A percentile compares a stretch with the other conserved stretches of the same genome.
Evolutionary conservation across 2,797 vertebrate species (phyloP).

Genomic region (Lacerta viridis): DNA sequence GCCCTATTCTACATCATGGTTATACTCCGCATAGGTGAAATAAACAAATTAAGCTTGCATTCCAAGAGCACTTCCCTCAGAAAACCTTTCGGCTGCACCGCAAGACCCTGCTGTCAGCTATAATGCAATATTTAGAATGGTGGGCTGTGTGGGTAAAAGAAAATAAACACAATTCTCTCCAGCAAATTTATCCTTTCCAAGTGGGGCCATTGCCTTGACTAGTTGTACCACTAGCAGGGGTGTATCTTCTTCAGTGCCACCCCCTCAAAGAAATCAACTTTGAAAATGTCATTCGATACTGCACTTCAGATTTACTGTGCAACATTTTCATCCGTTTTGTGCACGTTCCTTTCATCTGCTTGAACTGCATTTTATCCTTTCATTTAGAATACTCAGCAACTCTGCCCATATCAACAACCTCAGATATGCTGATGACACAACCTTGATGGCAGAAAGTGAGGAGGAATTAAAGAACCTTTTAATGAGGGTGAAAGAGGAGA

Average conservation of each 20-base stretch:
- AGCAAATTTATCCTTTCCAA: constrained; percentile 13
- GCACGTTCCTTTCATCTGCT: background rate
- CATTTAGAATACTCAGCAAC: too few species aligned
- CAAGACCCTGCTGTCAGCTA: background rate
- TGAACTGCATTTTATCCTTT: background rate
- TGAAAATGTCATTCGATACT: background rate
- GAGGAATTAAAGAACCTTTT: too few species aligned
- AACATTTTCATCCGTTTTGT: background rate
- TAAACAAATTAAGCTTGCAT: constrained; percentile 49
- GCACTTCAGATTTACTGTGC: background rate
- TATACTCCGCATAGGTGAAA: constrained; percentile 33
- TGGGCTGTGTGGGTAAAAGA: background rate
- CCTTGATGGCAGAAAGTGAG: too few species aligned
- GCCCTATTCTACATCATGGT: constrained; percentile 39
- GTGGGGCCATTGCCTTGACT: background rate
- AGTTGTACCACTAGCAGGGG: background rate
- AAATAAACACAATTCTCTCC: background rate
- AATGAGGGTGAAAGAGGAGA: too few species aligned
- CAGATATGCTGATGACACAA: too few species aligned
- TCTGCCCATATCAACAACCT: too few species aligned
- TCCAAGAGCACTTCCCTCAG: constrained; percentile 37
- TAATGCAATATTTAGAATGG: background rate
- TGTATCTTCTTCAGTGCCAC: background rate
- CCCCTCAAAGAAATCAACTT: background rate
- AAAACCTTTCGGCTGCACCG: background rate